Conservation (phyloP, 2,797 vertebrate genomes). For the Lutjanus argentimaculatus region DNA sequence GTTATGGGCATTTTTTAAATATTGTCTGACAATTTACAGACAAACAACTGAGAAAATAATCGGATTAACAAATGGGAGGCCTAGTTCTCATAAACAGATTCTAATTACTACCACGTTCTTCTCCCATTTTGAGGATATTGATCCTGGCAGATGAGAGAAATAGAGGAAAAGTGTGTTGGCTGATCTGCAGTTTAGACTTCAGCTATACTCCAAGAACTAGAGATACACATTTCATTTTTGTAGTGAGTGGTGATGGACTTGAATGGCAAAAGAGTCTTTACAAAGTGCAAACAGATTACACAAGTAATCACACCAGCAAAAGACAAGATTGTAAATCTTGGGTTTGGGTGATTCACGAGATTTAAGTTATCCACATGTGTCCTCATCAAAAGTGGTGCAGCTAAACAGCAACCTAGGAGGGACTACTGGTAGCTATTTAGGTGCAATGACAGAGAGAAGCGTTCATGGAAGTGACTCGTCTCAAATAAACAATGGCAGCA, state of each 20-base stretch:
- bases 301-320: neutral
- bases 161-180: neutral
- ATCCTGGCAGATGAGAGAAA: neutral
- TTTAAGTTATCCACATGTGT: too few relatives aligned
- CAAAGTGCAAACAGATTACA: neutral
- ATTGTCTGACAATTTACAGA: neutral
- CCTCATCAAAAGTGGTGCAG: too few relatives aligned
- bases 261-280: neutral
- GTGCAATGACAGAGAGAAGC: too few relatives aligned
- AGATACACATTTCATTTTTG: neutral
- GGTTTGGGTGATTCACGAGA: too few relatives aligned
- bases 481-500: too few relatives aligned
- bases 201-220: neutral
- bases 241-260: neutral
- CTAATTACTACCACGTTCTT: neutral
- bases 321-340: too few relatives aligned
- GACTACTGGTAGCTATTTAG: too few relatives aligned
- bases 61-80: neutral
- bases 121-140: neutral
- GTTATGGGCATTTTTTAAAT: neutral
- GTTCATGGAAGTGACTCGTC: too few relatives aligned
- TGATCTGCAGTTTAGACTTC: neutral
- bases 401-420: too few relatives aligned
- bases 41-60: neutral
- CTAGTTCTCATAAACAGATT: neutral